A percentile compares a stretch with the other conserved stretches of the same genome.
Conservation (phyloP, 2,888 invertebrate species). For the Galeopsomyia nigrocyanea region DNA sequence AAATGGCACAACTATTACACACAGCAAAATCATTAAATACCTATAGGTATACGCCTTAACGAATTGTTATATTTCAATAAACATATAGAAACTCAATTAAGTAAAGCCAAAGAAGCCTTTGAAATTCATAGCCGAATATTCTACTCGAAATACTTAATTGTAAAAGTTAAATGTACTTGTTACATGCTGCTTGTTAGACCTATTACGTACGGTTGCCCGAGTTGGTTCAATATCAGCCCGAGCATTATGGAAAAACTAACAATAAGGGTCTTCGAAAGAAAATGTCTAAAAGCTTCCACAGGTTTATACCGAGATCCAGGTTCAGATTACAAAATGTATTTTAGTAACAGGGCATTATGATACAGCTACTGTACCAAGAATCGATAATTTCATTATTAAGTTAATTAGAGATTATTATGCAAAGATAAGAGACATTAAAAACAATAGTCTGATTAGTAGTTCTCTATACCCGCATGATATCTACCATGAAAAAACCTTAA, state of each 20-base stretch:
- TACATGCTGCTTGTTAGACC: conserved; percentile 45
- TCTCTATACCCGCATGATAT: conserved; percentile 9
- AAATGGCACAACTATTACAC: too few relatives aligned
- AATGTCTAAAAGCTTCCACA: conserved; percentile 40
- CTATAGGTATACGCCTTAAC: conserved; percentile 30
- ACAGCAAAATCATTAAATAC: conserved; percentile 29
- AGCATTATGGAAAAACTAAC: conserved; percentile 34
- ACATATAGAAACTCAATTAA: conserved; percentile 25
- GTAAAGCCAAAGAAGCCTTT: conserved; percentile 45
- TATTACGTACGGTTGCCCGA: conserved; percentile 37
- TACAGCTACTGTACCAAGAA: conserved; percentile 26
- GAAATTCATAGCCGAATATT: conserved; percentile 33
- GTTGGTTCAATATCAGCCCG: conserved; percentile 39
- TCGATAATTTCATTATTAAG: conserved; percentile 35
- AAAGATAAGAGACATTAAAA: neutral
- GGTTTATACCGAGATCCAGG: conserved; percentile 1
- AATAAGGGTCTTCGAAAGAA: conserved; percentile 40
- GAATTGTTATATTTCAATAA: conserved; percentile 26
- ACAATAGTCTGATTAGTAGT: conserved; percentile 21
- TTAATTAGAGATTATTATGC: conserved; percentile 27
- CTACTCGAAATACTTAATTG: conserved; percentile 37
- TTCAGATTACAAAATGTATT: conserved; percentile 19
- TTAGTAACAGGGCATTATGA: conserved; percentile 34
- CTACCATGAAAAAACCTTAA: conserved; percentile 5
- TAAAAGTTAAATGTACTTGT: conserved; percentile 40